Evolutionary conservation across 2,797 vertebrate genomes (phyloP).

Genomic region (Eulemur albifrons): DNA sequence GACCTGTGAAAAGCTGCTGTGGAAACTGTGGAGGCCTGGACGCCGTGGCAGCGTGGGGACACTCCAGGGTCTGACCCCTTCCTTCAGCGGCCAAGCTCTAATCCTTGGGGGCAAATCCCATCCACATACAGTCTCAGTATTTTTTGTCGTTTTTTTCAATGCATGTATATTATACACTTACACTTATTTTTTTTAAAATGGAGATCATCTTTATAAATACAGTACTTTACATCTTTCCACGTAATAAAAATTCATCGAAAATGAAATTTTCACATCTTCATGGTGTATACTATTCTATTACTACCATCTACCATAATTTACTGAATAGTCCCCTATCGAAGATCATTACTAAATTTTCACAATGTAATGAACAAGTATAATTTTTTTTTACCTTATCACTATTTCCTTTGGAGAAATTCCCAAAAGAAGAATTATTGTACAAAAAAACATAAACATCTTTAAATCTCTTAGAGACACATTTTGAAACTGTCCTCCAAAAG

Average conservation of each 20-base stretch:
- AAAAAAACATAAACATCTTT: not conserved
- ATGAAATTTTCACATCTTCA: not conserved
- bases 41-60: accelerated
- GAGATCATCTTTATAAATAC: not conserved
- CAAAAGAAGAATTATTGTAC: not conserved
- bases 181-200: not conserved
- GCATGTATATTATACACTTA: not conserved
- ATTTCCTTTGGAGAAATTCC: not conserved
- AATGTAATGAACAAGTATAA: not conserved
- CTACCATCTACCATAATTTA: not conserved
- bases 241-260: not conserved
- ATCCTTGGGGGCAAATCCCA: not conserved
- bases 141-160: not conserved
- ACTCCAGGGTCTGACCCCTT: not conserved
- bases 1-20: not conserved
- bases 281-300: not conserved
- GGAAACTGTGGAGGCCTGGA: too few species aligned
- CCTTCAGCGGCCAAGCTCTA: not conserved
- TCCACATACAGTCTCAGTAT: not conserved
- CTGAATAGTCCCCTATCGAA: not conserved
- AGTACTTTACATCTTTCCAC: not conserved
- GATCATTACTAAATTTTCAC: not conserved
- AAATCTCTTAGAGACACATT: not conserved
- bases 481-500: not conserved
- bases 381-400: not conserved